Conservation (phyloP, 1,140 invertebrate species). For the Pogonus chalceus region DNA sequence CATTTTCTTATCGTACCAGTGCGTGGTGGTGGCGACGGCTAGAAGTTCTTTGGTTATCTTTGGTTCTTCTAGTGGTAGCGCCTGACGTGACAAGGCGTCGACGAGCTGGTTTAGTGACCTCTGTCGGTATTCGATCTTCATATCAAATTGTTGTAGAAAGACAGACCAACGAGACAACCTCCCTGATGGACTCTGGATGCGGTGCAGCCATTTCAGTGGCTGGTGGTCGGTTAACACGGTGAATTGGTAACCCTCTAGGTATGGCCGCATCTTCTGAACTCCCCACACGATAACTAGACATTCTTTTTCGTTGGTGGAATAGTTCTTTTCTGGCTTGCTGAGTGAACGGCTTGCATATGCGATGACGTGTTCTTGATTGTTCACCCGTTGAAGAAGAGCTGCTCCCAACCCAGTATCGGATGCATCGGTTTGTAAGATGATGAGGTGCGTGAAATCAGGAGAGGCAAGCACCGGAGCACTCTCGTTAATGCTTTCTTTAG, state of each 20-base stretch:
- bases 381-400: not conserved
- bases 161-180: conserved; percentile 20
- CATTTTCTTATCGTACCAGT: conserved; percentile 7
- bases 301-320: conserved; percentile 32
- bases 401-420: not conserved
- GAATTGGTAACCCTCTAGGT: conserved; percentile 33
- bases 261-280: conserved; percentile 27
- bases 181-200: conserved; percentile 15
- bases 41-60: not conserved
- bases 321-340: conserved; percentile 34
- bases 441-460: not conserved
- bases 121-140: conserved; percentile 18
- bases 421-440: not conserved
- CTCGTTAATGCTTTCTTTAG: not conserved
- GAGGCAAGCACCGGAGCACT: not conserved
- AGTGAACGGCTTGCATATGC: conserved; percentile 25
- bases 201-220: conserved; percentile 21
- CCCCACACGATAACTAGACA: conserved; percentile 31
- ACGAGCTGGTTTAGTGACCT: conserved; percentile 21
- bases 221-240: conserved; percentile 34
- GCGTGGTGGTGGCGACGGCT: too few species aligned
- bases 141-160: conserved; percentile 32
- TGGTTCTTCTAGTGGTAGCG: too few species aligned
- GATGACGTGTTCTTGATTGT: not conserved
- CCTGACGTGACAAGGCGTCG: conserved; percentile 17